These are phyloP conservation scores for Elephas maximus DNA, from an alignment of 2,113 vertebrate species.

Conservation along the genomic window DNA sequence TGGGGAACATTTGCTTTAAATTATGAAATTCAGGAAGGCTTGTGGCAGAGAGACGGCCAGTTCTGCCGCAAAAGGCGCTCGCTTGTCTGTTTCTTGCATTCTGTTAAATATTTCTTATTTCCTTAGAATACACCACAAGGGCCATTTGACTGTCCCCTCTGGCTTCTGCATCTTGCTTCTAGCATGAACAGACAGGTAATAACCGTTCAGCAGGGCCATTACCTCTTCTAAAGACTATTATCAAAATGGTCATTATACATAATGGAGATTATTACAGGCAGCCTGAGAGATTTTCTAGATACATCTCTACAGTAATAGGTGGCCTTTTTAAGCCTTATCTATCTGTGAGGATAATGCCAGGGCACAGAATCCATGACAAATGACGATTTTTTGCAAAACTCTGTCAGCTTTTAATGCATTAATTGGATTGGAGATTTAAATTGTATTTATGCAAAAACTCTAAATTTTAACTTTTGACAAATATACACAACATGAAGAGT, in stretches of 20 bases:
- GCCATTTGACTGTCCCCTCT: constrained; percentile 92
- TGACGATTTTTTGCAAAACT: constrained; percentile 86
- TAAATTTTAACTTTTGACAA: constrained; percentile 78
- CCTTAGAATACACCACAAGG: constrained; percentile 89
- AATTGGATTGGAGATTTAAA: constrained; percentile 85
- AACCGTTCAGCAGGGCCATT: constrained; percentile 91
- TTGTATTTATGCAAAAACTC: constrained; percentile 84
- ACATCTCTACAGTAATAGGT: constrained; percentile 91
- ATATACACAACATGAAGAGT: constrained; percentile 40
- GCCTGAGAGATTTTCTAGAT: constrained; percentile 93
- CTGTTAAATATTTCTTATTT: constrained; percentile 92
- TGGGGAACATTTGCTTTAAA: constrained; percentile 83
- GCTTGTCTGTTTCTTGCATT: constrained; percentile 88
- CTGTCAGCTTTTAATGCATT: constrained; percentile 85
- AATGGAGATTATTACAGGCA: constrained; percentile 94
- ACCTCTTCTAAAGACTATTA: constrained; percentile 94
- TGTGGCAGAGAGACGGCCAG: constrained; percentile 71
- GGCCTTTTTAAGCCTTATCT: constrained; percentile 89
- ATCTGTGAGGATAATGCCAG: constrained; percentile 86
- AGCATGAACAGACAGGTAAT: constrained; percentile 92
- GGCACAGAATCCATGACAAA: constrained; percentile 84
- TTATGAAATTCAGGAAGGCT: constrained; percentile 84
- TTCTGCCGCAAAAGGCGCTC: constrained; percentile 84
- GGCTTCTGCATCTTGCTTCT: constrained; percentile 91
- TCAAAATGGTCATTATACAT: constrained; percentile 94